Conservation (phyloP, 1,140 invertebrate genomes). For the Protaetia brevitarsis region DNA sequence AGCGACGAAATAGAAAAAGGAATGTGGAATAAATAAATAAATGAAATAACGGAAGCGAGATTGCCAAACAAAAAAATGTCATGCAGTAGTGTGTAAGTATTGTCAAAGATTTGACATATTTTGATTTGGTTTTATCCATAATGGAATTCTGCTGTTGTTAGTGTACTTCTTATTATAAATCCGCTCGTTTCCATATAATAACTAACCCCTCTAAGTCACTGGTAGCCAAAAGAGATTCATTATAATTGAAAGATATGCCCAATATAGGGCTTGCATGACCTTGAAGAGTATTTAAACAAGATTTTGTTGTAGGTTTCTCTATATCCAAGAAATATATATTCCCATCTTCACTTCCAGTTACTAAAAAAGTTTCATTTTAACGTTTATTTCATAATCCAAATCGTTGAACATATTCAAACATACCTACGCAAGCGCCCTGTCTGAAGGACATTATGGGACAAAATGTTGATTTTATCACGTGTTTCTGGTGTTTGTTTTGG, state of each 20-base stretch:
- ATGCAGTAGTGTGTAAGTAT: not conserved
- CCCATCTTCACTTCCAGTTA: slow-evolving; percentile 83
- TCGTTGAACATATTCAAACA: slow-evolving; percentile 36
- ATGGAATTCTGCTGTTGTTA: no score
- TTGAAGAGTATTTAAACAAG: slow-evolving; percentile 80
- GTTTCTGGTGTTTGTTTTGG: slow-evolving; percentile 59
- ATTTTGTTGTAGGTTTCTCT: slow-evolving; percentile 63
- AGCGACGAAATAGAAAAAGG: no score
- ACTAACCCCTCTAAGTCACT: slow-evolving; percentile 81
- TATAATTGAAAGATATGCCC: slow-evolving; percentile 84
- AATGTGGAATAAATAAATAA: no score
- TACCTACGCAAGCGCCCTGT: slow-evolving; percentile 73
- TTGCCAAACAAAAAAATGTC: no score
- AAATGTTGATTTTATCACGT: slow-evolving; percentile 72
- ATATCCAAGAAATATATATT: slow-evolving; percentile 83
- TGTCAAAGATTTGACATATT: not conserved
- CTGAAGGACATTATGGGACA: slow-evolving; percentile 82
- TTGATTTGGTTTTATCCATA: no score
- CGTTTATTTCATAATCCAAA: not conserved
- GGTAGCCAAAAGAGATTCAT: slow-evolving; percentile 82
- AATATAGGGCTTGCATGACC: slow-evolving; percentile 79
- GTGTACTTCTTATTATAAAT: slow-evolving; percentile 1
- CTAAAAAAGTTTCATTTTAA: slow-evolving; percentile 50
- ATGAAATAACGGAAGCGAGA: no score
- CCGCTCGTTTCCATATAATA: slow-evolving; percentile 74